Evolutionary conservation across 2,888 invertebrate genomes (phyloP), one percentile per base, ranked within the genome.

Genomic region (Sepioteuthis lessoniana): DNA sequence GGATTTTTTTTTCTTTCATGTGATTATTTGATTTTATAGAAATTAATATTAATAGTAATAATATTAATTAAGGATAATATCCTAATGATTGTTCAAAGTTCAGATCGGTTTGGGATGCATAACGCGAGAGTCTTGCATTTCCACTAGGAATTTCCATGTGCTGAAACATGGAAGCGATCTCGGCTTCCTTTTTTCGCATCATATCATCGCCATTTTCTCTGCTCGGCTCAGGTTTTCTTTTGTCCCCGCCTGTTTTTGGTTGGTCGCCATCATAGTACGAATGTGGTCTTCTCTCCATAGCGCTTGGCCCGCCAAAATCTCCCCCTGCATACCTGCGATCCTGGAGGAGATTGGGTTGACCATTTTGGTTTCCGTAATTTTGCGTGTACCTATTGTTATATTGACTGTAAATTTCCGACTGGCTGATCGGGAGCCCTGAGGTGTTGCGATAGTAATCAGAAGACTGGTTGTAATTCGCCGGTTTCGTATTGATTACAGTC

Each of bases 21-120:
- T 42, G 7, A 42, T 42, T 42, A 5, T 42, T 42, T 42, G 7
- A 42, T 5, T 42, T 42, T 5, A 42, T 42, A 5, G 42, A n/a
- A n/a, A n/a, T n/a, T n/a, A n/a, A n/a, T n/a, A n/a, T n/a, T n/a
- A n/a, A n/a, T n/a, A n/a, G n/a, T n/a, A n/a, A 42, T 42, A 42
- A 5, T 5, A 42, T 42, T 7, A 5, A 42, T 42, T 42, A 42
- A 42, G 42, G 42, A 7, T 42, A 96, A 94, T 96, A 96, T 94
- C 96, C 96, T 19, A 96, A 94, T 0, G 95, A 95, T 76, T 96
- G 95, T 94, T 96, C 96, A 94, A 96, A 96, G 94, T 96, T 95
- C 60, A 60, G 47, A 55, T 93, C 50, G 5, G n/a, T 35, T 28
- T 93, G 60, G n/a, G 38, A 50, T 21, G 35, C n/a, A 42, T 92